Percentiles rank a stretch among this genome's conserved stretches.
These are phyloP conservation scores for Tonatia bakeri DNA, from an alignment of 2,113 vertebrate genomes.

Conservation along the genomic window DNA sequence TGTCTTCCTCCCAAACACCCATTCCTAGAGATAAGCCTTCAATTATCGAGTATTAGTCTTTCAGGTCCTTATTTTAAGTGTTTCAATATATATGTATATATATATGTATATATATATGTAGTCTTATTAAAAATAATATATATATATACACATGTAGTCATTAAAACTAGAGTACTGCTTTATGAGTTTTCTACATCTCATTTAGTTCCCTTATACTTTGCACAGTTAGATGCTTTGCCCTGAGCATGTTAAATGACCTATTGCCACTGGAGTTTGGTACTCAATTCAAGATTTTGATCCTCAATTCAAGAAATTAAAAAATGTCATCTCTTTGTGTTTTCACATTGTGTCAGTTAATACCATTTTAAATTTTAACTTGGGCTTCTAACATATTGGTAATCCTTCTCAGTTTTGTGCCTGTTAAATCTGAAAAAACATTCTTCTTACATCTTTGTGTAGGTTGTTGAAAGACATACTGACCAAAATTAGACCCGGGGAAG, in stretches of 20 bases:
- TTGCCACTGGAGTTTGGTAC: not conserved
- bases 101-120: not conserved
- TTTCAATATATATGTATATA: not conserved
- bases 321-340: not conserved
- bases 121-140: not conserved
- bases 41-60: not conserved
- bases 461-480: not conserved
- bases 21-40: not conserved
- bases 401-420: not conserved
- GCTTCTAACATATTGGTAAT: not conserved
- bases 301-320: not conserved
- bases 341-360: not conserved
- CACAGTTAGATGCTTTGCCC: not conserved
- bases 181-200: not conserved
- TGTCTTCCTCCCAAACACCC: not conserved
- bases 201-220: not conserved
- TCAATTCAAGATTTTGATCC: not conserved
- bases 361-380: not conserved
- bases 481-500: not conserved
- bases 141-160: not conserved
- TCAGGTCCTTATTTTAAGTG: not conserved
- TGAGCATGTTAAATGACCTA: not conserved
- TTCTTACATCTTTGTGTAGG: not conserved
- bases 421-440: not conserved
- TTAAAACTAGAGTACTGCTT: not conserved